Evolutionary conservation across 2,113 vertebrate genomes (phyloP).

Genomic region (Phaetusa simplex): DNA sequence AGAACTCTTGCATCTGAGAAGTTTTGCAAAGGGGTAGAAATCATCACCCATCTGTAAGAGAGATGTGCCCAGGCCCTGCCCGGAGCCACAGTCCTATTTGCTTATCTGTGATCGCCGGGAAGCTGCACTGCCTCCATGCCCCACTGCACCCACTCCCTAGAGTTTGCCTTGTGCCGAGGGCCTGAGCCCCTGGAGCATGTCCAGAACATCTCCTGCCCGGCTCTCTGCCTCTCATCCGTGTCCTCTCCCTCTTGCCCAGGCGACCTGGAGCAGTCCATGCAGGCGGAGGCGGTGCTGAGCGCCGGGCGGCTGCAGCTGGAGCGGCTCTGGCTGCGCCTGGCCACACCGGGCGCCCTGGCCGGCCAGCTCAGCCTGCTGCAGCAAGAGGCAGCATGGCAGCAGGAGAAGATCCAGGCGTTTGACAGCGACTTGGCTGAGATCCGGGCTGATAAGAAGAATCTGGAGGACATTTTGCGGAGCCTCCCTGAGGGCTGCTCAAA

Average conservation of each 20-base stretch:
- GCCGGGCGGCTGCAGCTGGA: slow-evolving; percentile 74
- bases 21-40: background rate
- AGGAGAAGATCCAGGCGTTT: slow-evolving; percentile 72
- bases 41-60: background rate
- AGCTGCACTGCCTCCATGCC: slow-evolving; percentile 13
- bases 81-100: background rate
- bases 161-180: background rate
- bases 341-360: slow-evolving; percentile 59
- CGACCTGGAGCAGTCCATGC: background rate
- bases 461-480: slow-evolving; percentile 85
- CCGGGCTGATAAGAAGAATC: slow-evolving; percentile 81
- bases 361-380: slow-evolving; percentile 80
- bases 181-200: background rate
- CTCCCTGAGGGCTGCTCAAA: slow-evolving; percentile 80
- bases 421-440: slow-evolving; percentile 85
- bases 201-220: background rate
- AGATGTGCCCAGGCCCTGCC: background rate
- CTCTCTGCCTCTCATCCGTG: background rate
- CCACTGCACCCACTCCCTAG: background rate
- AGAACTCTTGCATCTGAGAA: background rate
- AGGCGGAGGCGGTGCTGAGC: slow-evolving; percentile 69
- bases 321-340: slow-evolving; percentile 75
- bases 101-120: background rate
- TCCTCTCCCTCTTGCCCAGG: background rate
- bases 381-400: slow-evolving; percentile 77